Conservation (phyloP, 1,140 invertebrate species). For the Camponotus vicinus region DNA sequence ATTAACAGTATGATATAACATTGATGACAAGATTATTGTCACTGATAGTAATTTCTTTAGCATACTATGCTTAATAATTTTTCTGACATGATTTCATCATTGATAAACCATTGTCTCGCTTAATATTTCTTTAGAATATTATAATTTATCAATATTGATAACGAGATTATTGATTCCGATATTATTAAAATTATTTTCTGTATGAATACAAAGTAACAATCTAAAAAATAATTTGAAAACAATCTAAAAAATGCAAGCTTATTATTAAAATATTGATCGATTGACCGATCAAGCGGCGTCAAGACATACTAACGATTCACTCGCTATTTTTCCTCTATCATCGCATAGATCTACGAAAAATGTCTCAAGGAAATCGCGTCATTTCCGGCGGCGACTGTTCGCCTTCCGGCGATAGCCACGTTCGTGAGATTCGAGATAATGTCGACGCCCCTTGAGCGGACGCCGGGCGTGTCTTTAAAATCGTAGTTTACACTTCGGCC, state of each 20-base stretch:
- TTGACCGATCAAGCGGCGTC: background rate
- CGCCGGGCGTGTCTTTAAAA: constrained; percentile 32
- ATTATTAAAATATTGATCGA: constrained; percentile 18
- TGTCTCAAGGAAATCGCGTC: constrained; percentile 45
- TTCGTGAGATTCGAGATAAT: constrained; percentile 40
- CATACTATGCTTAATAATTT: background rate
- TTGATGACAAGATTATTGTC: constrained; percentile 16
- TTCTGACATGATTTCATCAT: background rate
- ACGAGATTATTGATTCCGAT: no score
- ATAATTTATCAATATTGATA: background rate
- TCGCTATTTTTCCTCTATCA: constrained; percentile 16
- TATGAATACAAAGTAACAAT: no score
- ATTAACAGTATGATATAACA: background rate
- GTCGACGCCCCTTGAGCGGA: constrained; percentile 20
- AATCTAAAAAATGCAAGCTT: no score
- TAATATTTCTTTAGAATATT: background rate
- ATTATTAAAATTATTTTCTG: background rate
- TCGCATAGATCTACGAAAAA: constrained; percentile 26
- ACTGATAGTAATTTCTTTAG: background rate
- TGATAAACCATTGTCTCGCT: background rate
- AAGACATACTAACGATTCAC: background rate
- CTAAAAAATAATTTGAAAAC: no score
- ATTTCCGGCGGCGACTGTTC: constrained; percentile 42
- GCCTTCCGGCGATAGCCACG: constrained; percentile 8
- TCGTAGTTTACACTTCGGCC: constrained; percentile 48